phyloP scores from a whole-genome alignment of 2,888 invertebrate genomes.

The Amaurobius ferox region DNA sequence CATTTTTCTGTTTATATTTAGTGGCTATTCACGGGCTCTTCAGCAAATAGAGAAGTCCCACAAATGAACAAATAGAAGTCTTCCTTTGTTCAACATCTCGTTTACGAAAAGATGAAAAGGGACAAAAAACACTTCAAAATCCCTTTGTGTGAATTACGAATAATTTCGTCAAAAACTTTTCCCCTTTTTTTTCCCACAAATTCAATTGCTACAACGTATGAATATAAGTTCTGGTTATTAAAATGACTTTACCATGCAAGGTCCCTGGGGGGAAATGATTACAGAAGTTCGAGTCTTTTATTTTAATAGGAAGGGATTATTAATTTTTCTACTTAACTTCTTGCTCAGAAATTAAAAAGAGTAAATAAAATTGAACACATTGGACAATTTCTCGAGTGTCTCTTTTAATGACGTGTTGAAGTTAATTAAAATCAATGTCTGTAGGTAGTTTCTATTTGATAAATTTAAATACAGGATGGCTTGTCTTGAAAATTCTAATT shows the following conservation, averaged over 20 bases:
- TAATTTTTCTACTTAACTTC: background rate
- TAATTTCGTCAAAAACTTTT: constrained; percentile 33
- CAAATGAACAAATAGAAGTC: constrained; percentile 10
- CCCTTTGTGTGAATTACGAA: constrained; percentile 55
- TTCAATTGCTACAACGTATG: background rate
- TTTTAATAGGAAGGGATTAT: constrained; percentile 1
- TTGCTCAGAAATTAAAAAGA: background rate
- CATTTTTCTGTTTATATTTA: constrained; percentile 2
- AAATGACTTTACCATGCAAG: background rate
- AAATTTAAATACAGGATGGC: no score
- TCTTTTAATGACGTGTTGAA: background rate
- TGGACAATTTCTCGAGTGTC: background rate
- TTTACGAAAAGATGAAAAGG: constrained; percentile 9
- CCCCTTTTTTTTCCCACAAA: constrained; percentile 10
- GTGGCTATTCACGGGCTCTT: constrained; percentile 5
- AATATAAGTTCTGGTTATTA: constrained; percentile 3
- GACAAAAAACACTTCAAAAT: constrained; percentile 15
- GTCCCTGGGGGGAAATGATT: background rate
- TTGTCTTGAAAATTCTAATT: no score
- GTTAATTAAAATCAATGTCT: constrained; percentile 10
- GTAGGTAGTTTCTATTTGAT: no score
- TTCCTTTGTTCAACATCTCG: background rate
- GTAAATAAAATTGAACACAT: background rate
- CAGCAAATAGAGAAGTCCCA: background rate
- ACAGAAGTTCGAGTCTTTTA: background rate